phyloP scores from a whole-genome alignment of 2,888 invertebrate genomes.

The Chrysopilus asiliformis region DNA sequence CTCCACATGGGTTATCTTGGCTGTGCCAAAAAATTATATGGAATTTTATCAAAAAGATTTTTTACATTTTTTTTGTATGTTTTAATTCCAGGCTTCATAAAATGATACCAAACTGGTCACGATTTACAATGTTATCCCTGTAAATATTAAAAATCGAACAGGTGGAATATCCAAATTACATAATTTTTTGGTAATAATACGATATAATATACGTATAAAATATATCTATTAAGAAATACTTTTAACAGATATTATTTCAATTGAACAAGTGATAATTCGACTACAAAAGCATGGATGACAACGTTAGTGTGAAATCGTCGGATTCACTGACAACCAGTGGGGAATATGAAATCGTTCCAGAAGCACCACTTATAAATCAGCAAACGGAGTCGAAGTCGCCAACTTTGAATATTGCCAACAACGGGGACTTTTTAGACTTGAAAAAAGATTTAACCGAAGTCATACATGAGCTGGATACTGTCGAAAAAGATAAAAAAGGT shows the following conservation, averaged over 20 bases:
- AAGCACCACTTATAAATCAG: no score
- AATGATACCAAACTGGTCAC: no score
- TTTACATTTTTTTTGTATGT: no score
- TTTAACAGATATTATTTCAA: no score
- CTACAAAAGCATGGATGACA: conserved; percentile 42
- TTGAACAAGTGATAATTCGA: background rate
- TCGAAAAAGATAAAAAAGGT: conserved; percentile 9
- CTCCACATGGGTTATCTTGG: no score
- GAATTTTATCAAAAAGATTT: no score
- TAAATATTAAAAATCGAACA: no score
- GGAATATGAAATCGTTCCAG: conserved; percentile 54
- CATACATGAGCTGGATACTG: conserved; percentile 27
- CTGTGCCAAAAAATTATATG: no score
- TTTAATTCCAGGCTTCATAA: no score
- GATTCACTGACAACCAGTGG: conserved; percentile 55
- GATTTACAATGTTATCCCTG: no score
- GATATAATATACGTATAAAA: background rate
- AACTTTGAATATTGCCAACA: conserved; percentile 46
- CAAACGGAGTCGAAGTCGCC: conserved; percentile 36
- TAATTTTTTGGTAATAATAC: background rate
- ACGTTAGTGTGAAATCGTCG: conserved; percentile 50
- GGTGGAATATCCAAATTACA: background rate
- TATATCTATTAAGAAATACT: background rate
- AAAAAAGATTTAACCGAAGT: conserved; percentile 48
- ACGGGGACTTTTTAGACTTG: conserved; percentile 49